Percentiles rank a stretch among this genome's conserved stretches.
phyloP scores from a whole-genome alignment of 2,113 vertebrate species.

The Hylia prasina region DNA sequence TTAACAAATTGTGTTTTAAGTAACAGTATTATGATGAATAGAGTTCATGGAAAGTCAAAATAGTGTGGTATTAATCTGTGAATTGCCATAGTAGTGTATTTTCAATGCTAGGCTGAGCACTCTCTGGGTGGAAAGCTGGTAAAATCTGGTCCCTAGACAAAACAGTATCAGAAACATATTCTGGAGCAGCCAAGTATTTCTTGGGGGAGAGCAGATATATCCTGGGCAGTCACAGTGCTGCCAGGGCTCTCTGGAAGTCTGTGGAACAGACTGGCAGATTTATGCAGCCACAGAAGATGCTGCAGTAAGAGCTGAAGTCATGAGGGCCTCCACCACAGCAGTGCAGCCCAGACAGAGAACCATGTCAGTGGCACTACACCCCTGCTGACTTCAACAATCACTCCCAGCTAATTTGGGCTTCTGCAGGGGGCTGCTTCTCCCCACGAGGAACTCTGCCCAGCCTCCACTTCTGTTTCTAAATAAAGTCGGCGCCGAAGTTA shows the following conservation, averaged over 20 bases:
- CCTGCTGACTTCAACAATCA: neutral
- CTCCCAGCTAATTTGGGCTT: neutral
- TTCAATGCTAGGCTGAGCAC: neutral
- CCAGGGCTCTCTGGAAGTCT: neutral
- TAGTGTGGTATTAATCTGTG: neutral
- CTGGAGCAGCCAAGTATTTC: neutral
- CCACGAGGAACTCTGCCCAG: neutral
- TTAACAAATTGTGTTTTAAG: neutral
- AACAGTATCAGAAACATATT: neutral
- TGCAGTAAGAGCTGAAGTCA: neutral
- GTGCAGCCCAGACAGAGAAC: neutral
- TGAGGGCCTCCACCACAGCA: neutral
- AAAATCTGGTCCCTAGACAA: neutral
- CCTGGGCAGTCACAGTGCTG: neutral
- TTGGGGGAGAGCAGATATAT: neutral
- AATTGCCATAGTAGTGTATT: neutral
- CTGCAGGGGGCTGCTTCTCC: neutral
- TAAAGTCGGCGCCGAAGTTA: neutral
- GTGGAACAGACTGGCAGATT: neutral
- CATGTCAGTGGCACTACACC: neutral
- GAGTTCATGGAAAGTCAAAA: neutral
- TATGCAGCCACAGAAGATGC: neutral
- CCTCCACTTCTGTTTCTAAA: constrained; percentile 9
- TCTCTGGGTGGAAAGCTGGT: neutral
- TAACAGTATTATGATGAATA: neutral